Conservation (phyloP, 2,113 vertebrate species). For the Acinonyx jubatus region DNA sequence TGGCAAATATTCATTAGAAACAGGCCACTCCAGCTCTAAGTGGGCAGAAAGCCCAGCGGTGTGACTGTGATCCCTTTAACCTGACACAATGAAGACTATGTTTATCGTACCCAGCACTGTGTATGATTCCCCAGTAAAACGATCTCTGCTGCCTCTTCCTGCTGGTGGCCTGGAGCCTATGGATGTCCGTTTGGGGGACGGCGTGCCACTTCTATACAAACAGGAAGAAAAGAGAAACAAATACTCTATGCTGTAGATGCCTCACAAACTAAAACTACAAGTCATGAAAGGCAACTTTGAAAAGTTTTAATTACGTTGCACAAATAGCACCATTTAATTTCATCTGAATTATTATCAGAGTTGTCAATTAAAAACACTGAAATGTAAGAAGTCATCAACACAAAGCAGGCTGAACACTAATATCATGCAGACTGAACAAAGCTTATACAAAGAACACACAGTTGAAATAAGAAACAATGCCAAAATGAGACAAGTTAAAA, state of each 20-base stretch:
- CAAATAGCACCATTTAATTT: conserved; percentile 49
- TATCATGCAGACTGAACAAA: conserved; percentile 66
- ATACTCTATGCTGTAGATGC: conserved; percentile 13
- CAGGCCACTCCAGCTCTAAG: neutral
- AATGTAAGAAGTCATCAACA: conserved; percentile 43
- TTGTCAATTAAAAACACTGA: conserved; percentile 27
- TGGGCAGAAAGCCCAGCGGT: neutral
- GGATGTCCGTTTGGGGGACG: conserved; percentile 91
- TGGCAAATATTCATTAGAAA: neutral
- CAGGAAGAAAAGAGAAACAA: conserved; percentile 38
- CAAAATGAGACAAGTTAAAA: conserved; percentile 24
- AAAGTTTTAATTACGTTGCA: conserved; percentile 36
- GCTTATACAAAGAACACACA: conserved; percentile 21
- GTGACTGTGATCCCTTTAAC: neutral
- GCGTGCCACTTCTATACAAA: conserved; percentile 88
- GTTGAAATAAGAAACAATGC: conserved; percentile 11
- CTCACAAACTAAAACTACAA: conserved; percentile 45
- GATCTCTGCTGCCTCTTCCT: conserved; percentile 88
- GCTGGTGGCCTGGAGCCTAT: conserved; percentile 82
- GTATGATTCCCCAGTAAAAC: conserved; percentile 96
- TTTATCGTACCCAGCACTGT: conserved; percentile 93
- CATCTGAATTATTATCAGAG: conserved; percentile 32
- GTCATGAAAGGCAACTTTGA: neutral
- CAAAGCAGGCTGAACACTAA: conserved; percentile 48
- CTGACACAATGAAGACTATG: neutral